A percentile compares a stretch with the other conserved stretches of the same genome.
These are phyloP conservation scores for Diadophis punctatus DNA, from an alignment of 2,113 vertebrate species.

Conservation along the genomic window DNA sequence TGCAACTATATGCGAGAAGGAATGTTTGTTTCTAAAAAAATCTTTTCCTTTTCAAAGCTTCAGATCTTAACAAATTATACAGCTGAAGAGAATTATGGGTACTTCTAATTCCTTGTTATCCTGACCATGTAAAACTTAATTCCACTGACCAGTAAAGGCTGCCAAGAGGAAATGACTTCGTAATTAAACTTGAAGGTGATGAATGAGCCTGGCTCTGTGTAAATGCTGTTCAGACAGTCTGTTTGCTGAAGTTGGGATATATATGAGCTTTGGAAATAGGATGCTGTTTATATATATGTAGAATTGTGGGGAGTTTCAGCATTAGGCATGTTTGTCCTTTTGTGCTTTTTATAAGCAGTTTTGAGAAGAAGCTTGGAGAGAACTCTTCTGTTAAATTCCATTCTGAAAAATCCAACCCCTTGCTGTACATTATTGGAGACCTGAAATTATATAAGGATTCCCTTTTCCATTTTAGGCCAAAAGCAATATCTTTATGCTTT, in stretches of 20 bases:
- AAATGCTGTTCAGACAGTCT: constrained; percentile 52
- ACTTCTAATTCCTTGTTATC: constrained; percentile 49
- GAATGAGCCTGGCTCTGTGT: constrained; percentile 48
- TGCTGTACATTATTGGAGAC: constrained; percentile 12
- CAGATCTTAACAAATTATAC: constrained; percentile 52
- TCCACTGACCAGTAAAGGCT: constrained; percentile 55
- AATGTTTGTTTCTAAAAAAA: constrained; percentile 35
- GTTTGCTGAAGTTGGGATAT: constrained; percentile 59
- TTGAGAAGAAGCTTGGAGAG: constrained; percentile 34
- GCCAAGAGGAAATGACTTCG: constrained; percentile 56
- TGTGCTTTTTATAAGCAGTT: constrained; percentile 53
- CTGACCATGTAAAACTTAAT: constrained; percentile 53
- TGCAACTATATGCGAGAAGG: constrained; percentile 13
- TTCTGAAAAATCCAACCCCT: background rate
- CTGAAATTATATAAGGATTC: background rate
- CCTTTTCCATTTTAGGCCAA: background rate
- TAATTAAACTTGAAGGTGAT: constrained; percentile 64
- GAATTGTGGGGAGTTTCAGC: constrained; percentile 60
- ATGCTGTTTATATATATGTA: constrained; percentile 56
- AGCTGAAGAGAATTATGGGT: constrained; percentile 56
- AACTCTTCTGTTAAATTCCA: constrained; percentile 22
- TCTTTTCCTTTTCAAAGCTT: constrained; percentile 23
- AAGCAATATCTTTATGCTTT: background rate
- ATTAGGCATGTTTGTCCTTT: constrained; percentile 47
- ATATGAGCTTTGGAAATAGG: constrained; percentile 53